Evolutionary conservation across 2,888 invertebrate genomes (phyloP).

Genomic region (Cyclophora punctaria): DNA sequence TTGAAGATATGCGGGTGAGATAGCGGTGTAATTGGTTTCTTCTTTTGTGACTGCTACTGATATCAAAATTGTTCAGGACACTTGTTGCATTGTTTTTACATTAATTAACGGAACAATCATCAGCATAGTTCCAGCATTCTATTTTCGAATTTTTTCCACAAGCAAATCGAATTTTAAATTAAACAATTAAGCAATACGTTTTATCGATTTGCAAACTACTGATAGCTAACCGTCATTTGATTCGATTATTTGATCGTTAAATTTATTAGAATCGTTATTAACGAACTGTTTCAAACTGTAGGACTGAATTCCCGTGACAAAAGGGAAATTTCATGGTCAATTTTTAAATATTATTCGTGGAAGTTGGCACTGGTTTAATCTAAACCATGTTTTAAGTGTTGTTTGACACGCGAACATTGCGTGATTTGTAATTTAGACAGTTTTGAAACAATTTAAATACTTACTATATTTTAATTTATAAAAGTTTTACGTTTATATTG

Average conservation of each 20-base stretch:
- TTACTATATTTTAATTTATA: too few species aligned
- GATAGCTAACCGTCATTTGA: too few species aligned
- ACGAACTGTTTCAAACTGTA: constrained; percentile 33
- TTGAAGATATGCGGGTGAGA: constrained; percentile 59
- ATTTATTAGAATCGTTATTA: constrained; percentile 16
- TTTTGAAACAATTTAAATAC: constrained; percentile 41
- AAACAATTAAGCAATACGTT: too few species aligned
- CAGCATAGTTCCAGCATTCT: too few species aligned
- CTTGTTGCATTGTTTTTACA: constrained; percentile 14
- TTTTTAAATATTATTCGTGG: constrained; percentile 64
- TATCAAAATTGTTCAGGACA: constrained; percentile 31
- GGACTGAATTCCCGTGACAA: constrained; percentile 47
- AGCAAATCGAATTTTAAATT: too few species aligned
- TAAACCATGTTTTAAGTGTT: constrained; percentile 54
- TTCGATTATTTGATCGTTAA: constrained; percentile 15
- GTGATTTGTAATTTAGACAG: constrained; percentile 45
- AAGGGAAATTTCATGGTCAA: constrained; percentile 70
- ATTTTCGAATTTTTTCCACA: too few species aligned
- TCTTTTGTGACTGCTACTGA: constrained; percentile 34
- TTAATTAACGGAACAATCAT: too few species aligned
- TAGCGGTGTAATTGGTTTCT: constrained; percentile 50
- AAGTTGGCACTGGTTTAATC: constrained; percentile 68
- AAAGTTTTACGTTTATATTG: too few species aligned
- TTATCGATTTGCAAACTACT: too few species aligned
- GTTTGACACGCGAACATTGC: constrained; percentile 49